Evolutionary conservation across 2,888 invertebrate species (phyloP).

Genomic region (Lymantria monacha): DNA sequence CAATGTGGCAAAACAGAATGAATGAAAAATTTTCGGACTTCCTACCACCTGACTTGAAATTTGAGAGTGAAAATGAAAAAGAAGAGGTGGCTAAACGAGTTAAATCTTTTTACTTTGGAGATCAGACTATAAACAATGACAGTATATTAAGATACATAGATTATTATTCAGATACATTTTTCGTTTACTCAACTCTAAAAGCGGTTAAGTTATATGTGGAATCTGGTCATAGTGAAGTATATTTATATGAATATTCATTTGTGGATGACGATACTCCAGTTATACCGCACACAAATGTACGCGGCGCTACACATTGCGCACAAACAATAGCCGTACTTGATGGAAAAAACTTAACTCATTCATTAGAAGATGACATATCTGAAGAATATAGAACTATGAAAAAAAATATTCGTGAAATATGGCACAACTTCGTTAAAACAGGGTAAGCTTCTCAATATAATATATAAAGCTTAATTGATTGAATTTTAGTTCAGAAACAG

Average conservation of each 20-base stretch:
- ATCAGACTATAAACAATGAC: conserved; percentile 21
- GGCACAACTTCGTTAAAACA: conserved; percentile 17
- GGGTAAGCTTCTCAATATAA: background rate
- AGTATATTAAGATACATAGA: conserved; percentile 31
- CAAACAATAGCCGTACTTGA: conserved; percentile 28
- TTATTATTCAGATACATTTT: conserved; percentile 51
- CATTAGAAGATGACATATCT: conserved; percentile 7
- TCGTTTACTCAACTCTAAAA: conserved; percentile 27
- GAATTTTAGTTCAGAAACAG: too few relatives aligned
- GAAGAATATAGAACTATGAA: conserved; percentile 25
- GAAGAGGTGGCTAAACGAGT: conserved; percentile 23
- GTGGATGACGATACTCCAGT: conserved; percentile 20
- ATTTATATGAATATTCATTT: conserved; percentile 38
- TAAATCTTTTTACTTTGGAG: conserved; percentile 41
- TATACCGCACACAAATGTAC: conserved; percentile 22
- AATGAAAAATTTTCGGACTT: conserved; percentile 39
- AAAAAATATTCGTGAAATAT: conserved; percentile 29
- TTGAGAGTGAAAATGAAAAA: conserved; percentile 23
- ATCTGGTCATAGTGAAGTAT: conserved; percentile 40
- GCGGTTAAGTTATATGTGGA: conserved; percentile 33
- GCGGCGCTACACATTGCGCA: conserved; percentile 34
- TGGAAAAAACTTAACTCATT: conserved; percentile 2
- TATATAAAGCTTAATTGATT: too few relatives aligned
- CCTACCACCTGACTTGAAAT: conserved; percentile 35
- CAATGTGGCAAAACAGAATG: conserved; percentile 28